These are phyloP conservation scores for Aporophyla nigra DNA, from an alignment of 2,888 invertebrate species.

Conservation along the genomic window DNA sequence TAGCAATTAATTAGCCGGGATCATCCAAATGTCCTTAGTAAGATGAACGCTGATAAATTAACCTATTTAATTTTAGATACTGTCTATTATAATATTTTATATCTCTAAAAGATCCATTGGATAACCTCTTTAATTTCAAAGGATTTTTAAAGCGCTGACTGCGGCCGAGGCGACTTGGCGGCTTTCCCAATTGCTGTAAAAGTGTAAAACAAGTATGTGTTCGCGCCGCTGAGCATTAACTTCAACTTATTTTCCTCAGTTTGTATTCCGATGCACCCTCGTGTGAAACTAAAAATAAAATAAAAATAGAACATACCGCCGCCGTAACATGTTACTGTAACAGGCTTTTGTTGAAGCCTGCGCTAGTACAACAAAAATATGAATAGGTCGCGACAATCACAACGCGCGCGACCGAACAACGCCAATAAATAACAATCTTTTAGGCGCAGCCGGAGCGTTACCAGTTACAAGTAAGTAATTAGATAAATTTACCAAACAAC, in stretches of 20 bases:
- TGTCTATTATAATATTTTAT: conserved; percentile 64
- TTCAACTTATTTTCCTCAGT: conserved; percentile 53
- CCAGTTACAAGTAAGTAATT: conserved; percentile 69
- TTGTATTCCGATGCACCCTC: conserved; percentile 30
- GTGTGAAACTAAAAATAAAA: conserved; percentile 48
- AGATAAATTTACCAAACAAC: conserved; percentile 69
- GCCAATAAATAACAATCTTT: conserved; percentile 66
- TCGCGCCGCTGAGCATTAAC: conserved; percentile 47
- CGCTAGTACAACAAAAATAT: conserved; percentile 37
- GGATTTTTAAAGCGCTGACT: conserved; percentile 41
- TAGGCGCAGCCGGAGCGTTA: conserved; percentile 47
- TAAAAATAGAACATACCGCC: conserved; percentile 1
- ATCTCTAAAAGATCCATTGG: conserved; percentile 55
- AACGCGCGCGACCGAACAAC: conserved; percentile 36
- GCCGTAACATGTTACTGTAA: conserved; percentile 22
- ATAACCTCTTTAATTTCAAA: conserved; percentile 57
- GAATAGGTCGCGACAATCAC: conserved; percentile 34
- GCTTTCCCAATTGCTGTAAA: conserved; percentile 58
- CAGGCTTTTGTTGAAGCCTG: conserved; percentile 25
- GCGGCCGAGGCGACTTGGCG: conserved; percentile 63
- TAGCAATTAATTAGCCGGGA: conserved; percentile 71
- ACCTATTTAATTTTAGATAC: conserved; percentile 65
- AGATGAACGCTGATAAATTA: conserved; percentile 68
- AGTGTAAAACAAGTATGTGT: conserved; percentile 63
- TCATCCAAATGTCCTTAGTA: conserved; percentile 67